Base-by-base conservation (phyloP, 2,797 vertebrate species). In the Bufotes viridis region DNA sequence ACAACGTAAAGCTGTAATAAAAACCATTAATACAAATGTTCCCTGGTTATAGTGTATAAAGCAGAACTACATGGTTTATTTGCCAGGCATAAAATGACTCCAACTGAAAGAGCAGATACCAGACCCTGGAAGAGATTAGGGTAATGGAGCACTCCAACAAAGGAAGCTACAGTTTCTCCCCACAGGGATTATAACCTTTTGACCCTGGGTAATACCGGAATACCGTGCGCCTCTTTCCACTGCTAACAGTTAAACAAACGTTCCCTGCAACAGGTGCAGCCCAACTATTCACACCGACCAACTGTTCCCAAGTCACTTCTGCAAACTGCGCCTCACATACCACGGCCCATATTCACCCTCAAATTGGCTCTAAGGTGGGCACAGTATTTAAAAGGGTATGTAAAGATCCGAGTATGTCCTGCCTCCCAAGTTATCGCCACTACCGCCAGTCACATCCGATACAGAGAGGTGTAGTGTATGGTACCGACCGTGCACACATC, bases 171-270 rank as follows among this genome's bases (percentile, higher is more conserved):
- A 82, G 67, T 87, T 80, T 85, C 78, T 58, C 65, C 49, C 82
- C 79, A 80, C 70, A 55, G 87, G 42, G 82, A 63, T 69, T 61
- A 22, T 81, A 78, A 88, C 87, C 87, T 85, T 88, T 88, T 85
- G 76, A 72, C 87, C 75, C 67, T 70, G 63, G 34, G 12, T 67
- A 84, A 88, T 88, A 88, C 72, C 76, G 67, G 75, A 78, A 69
- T 60, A 70, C 63, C 69, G 74, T 72, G 53, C 53, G 84, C 34
- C 75, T 78, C 55, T 78, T 80, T 88, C 87, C 57, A 74, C 53
- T 75, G 55, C 57, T 72, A 84, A 88, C 49, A 63, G 65, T 88
- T 84, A 88, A 88, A 84, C 87, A 88, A 88, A 85, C 76, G 49
- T 53, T 29, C 22, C 79, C n/a, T 74, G 58, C 34, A 88, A 85